A percentile compares a stretch with the other conserved stretches of the same genome.
Conservation (phyloP, 2,888 invertebrate genomes). For the Spisula subtruncata region DNA sequence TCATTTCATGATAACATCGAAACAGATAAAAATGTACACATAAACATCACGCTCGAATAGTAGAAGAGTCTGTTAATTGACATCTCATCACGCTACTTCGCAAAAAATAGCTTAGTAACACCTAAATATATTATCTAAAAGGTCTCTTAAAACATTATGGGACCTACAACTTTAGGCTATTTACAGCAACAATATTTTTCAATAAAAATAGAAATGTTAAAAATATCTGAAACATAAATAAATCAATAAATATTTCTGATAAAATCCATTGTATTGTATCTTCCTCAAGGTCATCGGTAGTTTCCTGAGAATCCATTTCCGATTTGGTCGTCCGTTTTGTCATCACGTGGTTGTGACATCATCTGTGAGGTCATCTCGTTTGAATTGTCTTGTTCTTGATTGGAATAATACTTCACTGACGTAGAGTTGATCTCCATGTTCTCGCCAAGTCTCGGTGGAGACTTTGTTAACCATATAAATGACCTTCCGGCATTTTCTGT, state of each 20-base stretch:
- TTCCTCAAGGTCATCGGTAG: not conserved
- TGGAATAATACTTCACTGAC: conserved; percentile 86
- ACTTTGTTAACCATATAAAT: conserved; percentile 78
- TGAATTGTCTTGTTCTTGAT: conserved; percentile 44
- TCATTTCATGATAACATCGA: too few species aligned
- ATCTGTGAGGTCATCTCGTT: conserved; percentile 36
- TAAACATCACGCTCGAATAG: too few species aligned
- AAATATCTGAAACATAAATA: not conserved
- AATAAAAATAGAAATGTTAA: conserved; percentile 14
- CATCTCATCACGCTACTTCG: too few species aligned
- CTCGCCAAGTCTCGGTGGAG: conserved; percentile 65
- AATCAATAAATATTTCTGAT: not conserved
- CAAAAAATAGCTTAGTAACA: too few species aligned
- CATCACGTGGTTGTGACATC: conserved; percentile 32
- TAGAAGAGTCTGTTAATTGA: too few species aligned
- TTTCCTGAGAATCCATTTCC: conserved; percentile 36
- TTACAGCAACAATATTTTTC: not conserved
- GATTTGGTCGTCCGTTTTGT: not conserved
- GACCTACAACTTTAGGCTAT: too few species aligned
- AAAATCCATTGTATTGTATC: not conserved
- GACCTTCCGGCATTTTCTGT: conserved; percentile 78
- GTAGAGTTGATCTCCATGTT: conserved; percentile 81
- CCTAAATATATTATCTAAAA: too few species aligned
- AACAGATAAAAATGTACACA: too few species aligned
- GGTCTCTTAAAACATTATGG: too few species aligned